Percentiles rank a stretch among this genome's conserved stretches.
phyloP scores from a whole-genome alignment of 2,113 vertebrate genomes.

The Solea senegalensis region DNA sequence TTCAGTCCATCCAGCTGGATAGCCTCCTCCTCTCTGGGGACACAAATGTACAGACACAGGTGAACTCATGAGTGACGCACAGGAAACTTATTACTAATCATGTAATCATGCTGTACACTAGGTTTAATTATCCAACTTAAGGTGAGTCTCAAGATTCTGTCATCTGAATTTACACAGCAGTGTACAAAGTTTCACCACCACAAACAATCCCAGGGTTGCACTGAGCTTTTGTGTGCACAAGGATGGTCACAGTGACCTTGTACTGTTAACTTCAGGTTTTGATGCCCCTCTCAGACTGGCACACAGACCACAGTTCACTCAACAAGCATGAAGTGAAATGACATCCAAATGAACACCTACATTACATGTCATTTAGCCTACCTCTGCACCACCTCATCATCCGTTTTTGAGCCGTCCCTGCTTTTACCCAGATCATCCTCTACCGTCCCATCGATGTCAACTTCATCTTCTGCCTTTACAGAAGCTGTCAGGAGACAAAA shows the following conservation, averaged over 20 bases:
- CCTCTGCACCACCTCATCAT: conserved; percentile 95
- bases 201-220: background rate
- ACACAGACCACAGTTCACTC: background rate
- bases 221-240: conserved; percentile 30
- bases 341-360: conserved; percentile 19
- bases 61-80: background rate
- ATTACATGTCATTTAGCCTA: conserved; percentile 55
- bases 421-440: conserved; percentile 95
- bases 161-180: background rate
- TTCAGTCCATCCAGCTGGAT: conserved; percentile 97
- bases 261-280: conserved; percentile 5
- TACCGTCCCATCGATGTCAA: conserved; percentile 87
- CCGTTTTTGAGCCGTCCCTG: conserved; percentile 92
- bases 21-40: conserved; percentile 93
- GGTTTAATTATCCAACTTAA: background rate
- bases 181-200: background rate
- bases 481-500: conserved; percentile 43
- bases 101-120: too few relatives aligned
- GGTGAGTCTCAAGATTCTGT: background rate
- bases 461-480: conserved; percentile 79
- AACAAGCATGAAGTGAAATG: background rate
- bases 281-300: background rate
- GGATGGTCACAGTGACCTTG: conserved; percentile 50
- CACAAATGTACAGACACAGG: conserved; percentile 22
- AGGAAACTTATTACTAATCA: conserved; percentile 7